Evolutionary conservation across 1,140 invertebrate species (phyloP), one percentile per base, ranked within the genome.

Genomic region (Brachionus angularis): DNA sequence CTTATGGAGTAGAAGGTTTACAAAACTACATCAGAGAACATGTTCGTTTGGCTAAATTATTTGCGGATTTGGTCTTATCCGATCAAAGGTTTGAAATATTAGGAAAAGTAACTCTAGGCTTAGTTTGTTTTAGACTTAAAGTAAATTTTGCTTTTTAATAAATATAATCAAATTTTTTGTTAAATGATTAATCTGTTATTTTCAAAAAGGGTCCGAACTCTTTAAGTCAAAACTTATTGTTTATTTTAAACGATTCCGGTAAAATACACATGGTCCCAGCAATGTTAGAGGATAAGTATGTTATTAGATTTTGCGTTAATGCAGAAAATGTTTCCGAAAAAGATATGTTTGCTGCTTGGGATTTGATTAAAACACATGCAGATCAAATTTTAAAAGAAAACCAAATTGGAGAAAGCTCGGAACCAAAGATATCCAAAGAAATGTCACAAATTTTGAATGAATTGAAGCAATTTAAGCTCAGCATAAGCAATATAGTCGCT

Each of bases 201-300:
- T n/a, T n/a, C n/a, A 49, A 29, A 4, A 5, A 21, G 31, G 34
- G 25, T 16, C 46, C 70, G 2, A 67, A 67, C 29, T 47, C 33
- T 47, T 12, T 67, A 2, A 67, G 62, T 79, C 91, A 97, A 80
- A 93, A 92, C 77, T 83, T 99, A 2, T 82, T 98, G 62, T 91
- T 91, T 55, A 86, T 87, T 52, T 94, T 98, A 72, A 99, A 99
- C 77, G 93, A 90, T 61, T 95, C 92, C 3, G 94, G 94, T 7
- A 91, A 91, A 79, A 83, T 98, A 58, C 95, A 98, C 78, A 97
- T 98, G 93, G 92, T 98, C 1, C 95, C 94, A 0, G 91, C 94
- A 36, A 87, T 96, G 34, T 77, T 85, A 1, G 90, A 91, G 77
- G 91, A 94, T 31, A 71, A 55, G 7, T 96, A 90, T 78, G 80